Evolutionary conservation across 2,113 vertebrate species (phyloP).

Genomic region (Ceuthmochares aereus): DNA sequence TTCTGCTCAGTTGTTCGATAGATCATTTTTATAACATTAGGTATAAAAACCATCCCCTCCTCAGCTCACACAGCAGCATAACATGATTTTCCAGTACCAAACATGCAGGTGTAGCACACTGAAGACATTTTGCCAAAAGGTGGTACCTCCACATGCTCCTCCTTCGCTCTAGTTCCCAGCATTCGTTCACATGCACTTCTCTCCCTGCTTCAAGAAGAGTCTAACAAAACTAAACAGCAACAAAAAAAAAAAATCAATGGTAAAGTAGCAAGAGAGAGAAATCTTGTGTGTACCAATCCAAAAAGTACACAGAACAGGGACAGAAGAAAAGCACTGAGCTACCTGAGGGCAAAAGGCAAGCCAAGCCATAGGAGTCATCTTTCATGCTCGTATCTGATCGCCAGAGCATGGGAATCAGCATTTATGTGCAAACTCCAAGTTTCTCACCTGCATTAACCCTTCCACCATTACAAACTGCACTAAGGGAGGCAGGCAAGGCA

Average conservation of each 20-base stretch:
- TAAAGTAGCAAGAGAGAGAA: neutral
- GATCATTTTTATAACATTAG: neutral
- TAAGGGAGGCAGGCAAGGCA: neutral
- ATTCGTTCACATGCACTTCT: neutral
- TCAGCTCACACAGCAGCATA: neutral
- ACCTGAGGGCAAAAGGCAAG: neutral
- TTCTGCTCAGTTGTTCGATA: neutral
- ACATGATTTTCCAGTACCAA: neutral
- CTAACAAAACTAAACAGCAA: neutral
- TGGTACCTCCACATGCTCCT: neutral
- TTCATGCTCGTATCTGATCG: neutral
- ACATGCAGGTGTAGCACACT: neutral
- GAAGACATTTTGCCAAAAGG: neutral
- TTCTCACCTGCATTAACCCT: neutral
- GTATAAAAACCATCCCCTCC: neutral
- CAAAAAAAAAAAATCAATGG: neutral
- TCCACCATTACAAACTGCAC: neutral
- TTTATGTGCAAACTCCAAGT: neutral
- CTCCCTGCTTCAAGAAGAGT: rapidly evolving
- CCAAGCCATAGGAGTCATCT: neutral
- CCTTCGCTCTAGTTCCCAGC: neutral
- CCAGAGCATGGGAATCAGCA: neutral
- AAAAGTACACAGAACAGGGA: neutral
- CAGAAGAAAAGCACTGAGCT: neutral
- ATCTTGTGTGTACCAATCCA: neutral